A percentile compares a stretch with the other conserved stretches of the same genome.
These are phyloP conservation scores for Melitaea cinxia DNA, from an alignment of 1,140 invertebrate species.

Conservation along the genomic window DNA sequence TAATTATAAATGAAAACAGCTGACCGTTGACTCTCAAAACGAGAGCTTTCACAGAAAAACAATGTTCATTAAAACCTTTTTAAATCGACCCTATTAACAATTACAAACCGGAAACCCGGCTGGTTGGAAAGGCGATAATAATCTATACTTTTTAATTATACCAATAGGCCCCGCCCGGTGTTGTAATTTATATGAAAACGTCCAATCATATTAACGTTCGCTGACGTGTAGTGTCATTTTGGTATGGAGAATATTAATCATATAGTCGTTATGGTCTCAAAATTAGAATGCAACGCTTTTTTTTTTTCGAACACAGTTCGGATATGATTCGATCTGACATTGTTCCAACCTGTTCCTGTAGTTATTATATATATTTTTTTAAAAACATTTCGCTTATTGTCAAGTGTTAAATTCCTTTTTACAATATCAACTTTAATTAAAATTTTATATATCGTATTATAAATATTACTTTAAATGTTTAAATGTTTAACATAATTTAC, in stretches of 20 bases:
- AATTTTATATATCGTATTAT: no score
- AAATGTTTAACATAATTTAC: no score
- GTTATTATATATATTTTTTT: no score
- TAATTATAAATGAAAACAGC: slow-evolving; percentile 19
- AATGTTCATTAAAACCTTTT: slow-evolving; percentile 56
- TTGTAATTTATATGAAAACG: slow-evolving; percentile 71
- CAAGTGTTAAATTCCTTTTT: no score
- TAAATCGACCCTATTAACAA: slow-evolving; percentile 55
- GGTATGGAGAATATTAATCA: slow-evolving; percentile 63
- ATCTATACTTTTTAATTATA: slow-evolving; percentile 77
- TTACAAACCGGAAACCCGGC: slow-evolving; percentile 70
- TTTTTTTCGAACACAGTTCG: slow-evolving; percentile 45
- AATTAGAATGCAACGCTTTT: slow-evolving; percentile 47
- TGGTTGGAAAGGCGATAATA: slow-evolving; percentile 66
- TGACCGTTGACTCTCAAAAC: slow-evolving; percentile 31
- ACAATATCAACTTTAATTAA: no score
- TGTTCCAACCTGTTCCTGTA: slow-evolving; percentile 22
- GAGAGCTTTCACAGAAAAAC: slow-evolving; percentile 54
- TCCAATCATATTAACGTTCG: slow-evolving; percentile 71
- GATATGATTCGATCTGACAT: slow-evolving; percentile 50
- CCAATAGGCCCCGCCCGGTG: slow-evolving; percentile 68
- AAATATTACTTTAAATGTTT: no score
- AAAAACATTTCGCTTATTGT: no score
- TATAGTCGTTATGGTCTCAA: slow-evolving; percentile 57
- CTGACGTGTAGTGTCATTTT: slow-evolving; percentile 66